Conservation (phyloP, 2,888 invertebrate genomes). For the Rhogogaster chlorosoma region DNA sequence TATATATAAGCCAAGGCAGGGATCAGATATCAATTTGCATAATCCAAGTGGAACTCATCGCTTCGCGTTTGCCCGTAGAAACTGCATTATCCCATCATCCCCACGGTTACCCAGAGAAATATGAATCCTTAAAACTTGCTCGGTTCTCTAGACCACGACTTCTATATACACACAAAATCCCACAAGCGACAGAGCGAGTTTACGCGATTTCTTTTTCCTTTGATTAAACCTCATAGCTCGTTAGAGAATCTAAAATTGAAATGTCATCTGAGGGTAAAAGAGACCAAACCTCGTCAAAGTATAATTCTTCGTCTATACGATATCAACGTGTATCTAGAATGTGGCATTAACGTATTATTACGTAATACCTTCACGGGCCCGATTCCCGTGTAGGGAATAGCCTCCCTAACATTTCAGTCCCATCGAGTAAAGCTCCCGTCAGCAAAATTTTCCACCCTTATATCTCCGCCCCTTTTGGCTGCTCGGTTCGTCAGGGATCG, state of each 20-base stretch:
- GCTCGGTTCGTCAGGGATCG: slow-evolving; percentile 26
- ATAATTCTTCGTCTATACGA: background rate
- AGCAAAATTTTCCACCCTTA: slow-evolving; percentile 31
- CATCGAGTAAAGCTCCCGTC: slow-evolving; percentile 20
- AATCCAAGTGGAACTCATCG: slow-evolving; percentile 44
- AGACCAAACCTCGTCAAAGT: background rate
- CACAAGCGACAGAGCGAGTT: background rate
- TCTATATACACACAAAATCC: background rate
- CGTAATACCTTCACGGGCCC: background rate
- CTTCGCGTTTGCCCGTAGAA: slow-evolving; percentile 37
- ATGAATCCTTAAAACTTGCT: slow-evolving; percentile 34
- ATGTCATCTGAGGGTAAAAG: slow-evolving; percentile 15
- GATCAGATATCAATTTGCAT: slow-evolving; percentile 49
- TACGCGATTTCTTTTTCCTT: background rate
- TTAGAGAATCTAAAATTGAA: background rate
- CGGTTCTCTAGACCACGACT: background rate
- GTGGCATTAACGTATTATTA: slow-evolving; percentile 1
- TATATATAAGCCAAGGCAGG: slow-evolving; percentile 29
- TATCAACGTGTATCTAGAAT: background rate
- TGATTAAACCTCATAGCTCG: background rate
- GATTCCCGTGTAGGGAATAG: background rate
- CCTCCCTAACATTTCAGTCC: slow-evolving; percentile 6
- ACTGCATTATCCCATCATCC: slow-evolving; percentile 48
- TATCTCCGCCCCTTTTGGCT: slow-evolving; percentile 36
- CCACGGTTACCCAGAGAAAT: slow-evolving; percentile 38